Percentiles rank a stretch among this genome's conserved stretches.
Conservation (phyloP, 2,113 vertebrate genomes). For the Melospiza melodia region DNA sequence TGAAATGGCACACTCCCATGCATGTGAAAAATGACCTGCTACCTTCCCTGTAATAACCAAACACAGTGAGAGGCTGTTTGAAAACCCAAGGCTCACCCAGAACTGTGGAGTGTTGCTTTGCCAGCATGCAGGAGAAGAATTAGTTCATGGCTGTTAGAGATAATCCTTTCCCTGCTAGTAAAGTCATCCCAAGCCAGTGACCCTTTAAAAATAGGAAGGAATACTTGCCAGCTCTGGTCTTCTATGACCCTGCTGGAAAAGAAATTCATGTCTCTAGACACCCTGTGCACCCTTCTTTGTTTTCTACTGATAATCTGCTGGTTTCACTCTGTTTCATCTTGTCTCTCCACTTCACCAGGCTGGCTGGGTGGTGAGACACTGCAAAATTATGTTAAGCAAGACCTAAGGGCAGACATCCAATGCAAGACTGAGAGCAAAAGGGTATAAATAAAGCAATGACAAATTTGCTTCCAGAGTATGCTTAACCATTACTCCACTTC, state of each 20-base stretch:
- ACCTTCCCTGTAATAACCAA: background rate
- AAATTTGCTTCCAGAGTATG: background rate
- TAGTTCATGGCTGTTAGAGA: background rate
- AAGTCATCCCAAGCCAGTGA: background rate
- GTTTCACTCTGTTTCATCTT: background rate
- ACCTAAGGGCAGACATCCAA: background rate
- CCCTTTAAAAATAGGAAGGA: background rate
- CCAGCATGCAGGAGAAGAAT: background rate
- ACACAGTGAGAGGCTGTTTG: background rate
- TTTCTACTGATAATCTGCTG: background rate
- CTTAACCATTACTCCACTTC: background rate
- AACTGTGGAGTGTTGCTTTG: background rate
- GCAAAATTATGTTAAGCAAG: background rate
- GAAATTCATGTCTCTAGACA: background rate
- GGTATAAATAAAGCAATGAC: conserved; percentile 21
- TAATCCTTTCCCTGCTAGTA: background rate
- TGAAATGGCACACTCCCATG: background rate
- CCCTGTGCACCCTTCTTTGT: background rate
- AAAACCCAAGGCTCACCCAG: background rate
- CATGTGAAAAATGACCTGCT: background rate
- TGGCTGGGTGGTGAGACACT: background rate
- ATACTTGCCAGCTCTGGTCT: background rate
- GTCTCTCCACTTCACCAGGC: background rate
- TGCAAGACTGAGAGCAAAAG: background rate
- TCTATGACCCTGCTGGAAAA: background rate